Evolutionary conservation across 2,797 vertebrate genomes (phyloP).

Genomic region (Peromyscus attwateri): DNA sequence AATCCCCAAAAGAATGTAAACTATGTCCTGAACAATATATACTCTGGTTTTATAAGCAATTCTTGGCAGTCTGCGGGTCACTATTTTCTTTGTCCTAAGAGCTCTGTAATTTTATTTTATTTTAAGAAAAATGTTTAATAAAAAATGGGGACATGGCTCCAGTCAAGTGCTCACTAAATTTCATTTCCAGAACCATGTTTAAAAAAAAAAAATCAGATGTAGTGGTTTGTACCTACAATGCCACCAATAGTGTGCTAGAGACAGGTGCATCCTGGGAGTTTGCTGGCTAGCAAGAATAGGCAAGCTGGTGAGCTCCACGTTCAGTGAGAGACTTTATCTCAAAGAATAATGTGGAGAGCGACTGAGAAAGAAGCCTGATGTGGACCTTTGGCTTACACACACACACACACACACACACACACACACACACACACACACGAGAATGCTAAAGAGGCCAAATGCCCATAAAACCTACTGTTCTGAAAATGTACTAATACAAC

Average conservation of each 20-base stretch:
- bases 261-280: background rate
- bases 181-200: background rate
- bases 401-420: background rate
- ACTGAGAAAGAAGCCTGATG: background rate
- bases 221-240: background rate
- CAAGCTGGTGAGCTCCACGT: background rate
- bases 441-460: conserved; percentile 32
- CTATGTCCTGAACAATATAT: background rate
- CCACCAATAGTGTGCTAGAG: background rate
- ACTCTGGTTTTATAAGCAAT: background rate
- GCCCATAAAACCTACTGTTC: background rate
- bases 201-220: background rate
- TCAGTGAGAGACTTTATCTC: background rate
- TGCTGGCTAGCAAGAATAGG: too few relatives aligned
- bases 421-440: background rate
- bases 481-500: background rate
- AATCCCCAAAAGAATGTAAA: background rate
- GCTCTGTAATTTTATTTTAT: conserved; percentile 51
- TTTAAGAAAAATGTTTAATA: background rate
- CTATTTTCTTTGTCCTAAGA: conserved; percentile 39
- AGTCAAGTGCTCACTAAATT: background rate
- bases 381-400: background rate
- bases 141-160: background rate
- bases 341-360: background rate
- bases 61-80: background rate